phyloP scores from a whole-genome alignment of 2,888 invertebrate species.

The Chydorus sphaericus region DNA sequence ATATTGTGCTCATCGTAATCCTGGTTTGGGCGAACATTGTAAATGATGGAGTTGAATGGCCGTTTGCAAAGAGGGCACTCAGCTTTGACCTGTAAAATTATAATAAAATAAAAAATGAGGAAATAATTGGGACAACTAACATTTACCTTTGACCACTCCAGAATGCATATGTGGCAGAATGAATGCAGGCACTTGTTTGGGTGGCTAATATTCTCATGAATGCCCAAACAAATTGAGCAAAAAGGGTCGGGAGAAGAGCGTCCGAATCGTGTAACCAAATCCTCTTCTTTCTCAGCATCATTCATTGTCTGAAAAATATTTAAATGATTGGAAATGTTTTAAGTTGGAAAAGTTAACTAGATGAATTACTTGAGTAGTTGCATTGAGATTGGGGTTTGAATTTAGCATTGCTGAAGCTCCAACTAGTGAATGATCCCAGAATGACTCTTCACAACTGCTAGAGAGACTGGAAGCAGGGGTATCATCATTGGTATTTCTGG shows the following conservation, averaged over 20 bases:
- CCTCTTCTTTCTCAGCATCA: too few species aligned
- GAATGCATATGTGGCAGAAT: slow-evolving; percentile 82
- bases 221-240: slow-evolving; percentile 84
- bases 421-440: too few species aligned
- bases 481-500: too few species aligned
- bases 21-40: slow-evolving; percentile 72
- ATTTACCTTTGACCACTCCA: slow-evolving; percentile 72
- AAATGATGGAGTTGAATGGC: slow-evolving; percentile 76
- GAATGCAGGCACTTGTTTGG: slow-evolving; percentile 85
- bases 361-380: too few species aligned
- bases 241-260: slow-evolving; percentile 56
- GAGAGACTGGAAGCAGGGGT: too few species aligned
- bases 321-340: too few species aligned
- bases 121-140: too few species aligned
- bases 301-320: too few species aligned
- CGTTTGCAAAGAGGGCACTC: slow-evolving; percentile 91
- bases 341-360: too few species aligned
- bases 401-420: too few species aligned
- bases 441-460: too few species aligned
- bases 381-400: too few species aligned
- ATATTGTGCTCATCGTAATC: slow-evolving; percentile 62
- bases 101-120: not conserved
- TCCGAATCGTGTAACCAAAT: not conserved
- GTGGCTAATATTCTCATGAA: slow-evolving; percentile 72
- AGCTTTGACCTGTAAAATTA: slow-evolving; percentile 56